These are phyloP conservation scores for Cyanoderma ruficeps DNA, from an alignment of 2,113 vertebrate species.

Conservation along the genomic window DNA sequence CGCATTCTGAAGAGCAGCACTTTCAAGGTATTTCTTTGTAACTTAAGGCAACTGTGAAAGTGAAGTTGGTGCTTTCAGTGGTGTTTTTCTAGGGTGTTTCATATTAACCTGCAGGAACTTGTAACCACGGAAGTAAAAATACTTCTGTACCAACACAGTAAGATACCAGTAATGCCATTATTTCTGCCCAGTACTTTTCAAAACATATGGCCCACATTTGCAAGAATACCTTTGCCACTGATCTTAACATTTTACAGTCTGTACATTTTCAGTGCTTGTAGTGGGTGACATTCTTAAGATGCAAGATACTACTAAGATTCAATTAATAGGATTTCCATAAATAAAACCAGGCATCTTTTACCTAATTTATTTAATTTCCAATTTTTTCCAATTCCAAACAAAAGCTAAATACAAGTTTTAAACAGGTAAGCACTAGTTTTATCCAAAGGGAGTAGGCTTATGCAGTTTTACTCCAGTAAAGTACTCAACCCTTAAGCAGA, in stretches of 20 bases:
- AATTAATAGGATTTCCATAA: not conserved
- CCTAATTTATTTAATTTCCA: slow-evolving; percentile 83
- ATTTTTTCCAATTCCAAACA: slow-evolving; percentile 82
- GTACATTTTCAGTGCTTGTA: not conserved
- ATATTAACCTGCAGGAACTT: not conserved
- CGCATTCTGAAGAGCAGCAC: not conserved
- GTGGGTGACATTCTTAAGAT: not conserved
- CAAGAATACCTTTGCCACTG: not conserved
- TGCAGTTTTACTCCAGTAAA: slow-evolving; percentile 83
- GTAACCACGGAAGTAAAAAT: not conserved
- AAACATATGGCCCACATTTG: not conserved
- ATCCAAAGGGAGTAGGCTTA: slow-evolving; percentile 84
- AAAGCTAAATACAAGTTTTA: slow-evolving; percentile 85
- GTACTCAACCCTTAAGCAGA: slow-evolving; percentile 82
- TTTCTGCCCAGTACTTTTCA: not conserved
- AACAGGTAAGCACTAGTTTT: slow-evolving; percentile 82
- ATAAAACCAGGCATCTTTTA: slow-evolving; percentile 69
- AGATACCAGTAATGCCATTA: not conserved
- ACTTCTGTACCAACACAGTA: not conserved
- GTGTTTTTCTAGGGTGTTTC: not conserved
- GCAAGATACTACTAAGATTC: not conserved
- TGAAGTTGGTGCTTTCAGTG: not conserved
- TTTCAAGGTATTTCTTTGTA: not conserved
- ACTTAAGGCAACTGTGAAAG: not conserved
- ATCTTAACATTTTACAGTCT: not conserved